Evolutionary conservation across 1,140 invertebrate species (phyloP).

Genomic region (Aphis gossypii): DNA sequence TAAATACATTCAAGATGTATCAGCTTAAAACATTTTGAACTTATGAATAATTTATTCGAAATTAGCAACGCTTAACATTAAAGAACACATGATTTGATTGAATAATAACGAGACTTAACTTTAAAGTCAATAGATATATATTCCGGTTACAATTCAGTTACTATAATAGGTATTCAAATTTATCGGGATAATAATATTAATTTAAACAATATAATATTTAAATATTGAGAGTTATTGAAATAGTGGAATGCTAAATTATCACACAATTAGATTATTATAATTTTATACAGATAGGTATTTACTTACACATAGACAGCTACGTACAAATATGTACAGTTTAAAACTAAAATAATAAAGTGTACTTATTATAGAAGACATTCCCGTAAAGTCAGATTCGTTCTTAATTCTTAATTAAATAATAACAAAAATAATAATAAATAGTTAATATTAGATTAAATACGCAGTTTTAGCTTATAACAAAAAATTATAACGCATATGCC

Average conservation of each 20-base stretch:
- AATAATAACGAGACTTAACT: slow-evolving; percentile 26
- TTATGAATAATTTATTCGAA: slow-evolving; percentile 37
- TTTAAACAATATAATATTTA: background rate
- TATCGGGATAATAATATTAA: background rate
- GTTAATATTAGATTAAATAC: no score
- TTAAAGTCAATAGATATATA: background rate
- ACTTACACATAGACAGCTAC: background rate
- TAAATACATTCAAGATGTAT: slow-evolving; percentile 10
- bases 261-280: background rate
- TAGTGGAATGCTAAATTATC: background rate
- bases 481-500: background rate
- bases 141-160: background rate
- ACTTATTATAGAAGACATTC: background rate
- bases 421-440: background rate
- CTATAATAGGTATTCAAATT: background rate
- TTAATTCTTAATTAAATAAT: background rate
- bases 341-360: background rate
- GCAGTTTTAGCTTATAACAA: background rate
- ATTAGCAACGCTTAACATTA: background rate
- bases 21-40: background rate
- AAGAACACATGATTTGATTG: slow-evolving; percentile 21
- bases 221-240: background rate
- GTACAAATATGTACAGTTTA: background rate
- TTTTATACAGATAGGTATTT: background rate
- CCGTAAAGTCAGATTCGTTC: background rate